A percentile compares a stretch with the other conserved stretches of the same genome.
Conservation (phyloP, 2,113 vertebrate species). For the Dromiciops gliroides region DNA sequence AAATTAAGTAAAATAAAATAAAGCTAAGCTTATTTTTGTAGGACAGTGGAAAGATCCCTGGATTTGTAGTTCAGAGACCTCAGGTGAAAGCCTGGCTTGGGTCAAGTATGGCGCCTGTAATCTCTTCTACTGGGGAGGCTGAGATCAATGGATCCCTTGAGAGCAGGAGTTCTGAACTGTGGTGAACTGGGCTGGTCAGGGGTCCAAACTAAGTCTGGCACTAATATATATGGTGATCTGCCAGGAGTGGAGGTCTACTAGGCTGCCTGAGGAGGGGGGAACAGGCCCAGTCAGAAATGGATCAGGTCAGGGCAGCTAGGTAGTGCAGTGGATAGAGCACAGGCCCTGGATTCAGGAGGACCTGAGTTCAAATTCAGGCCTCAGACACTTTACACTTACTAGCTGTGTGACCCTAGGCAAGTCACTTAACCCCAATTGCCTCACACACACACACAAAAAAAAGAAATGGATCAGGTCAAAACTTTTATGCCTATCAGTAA, state of each 20-base stretch:
- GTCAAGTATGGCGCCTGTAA: not conserved
- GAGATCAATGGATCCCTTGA: not conserved
- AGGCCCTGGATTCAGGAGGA: not conserved
- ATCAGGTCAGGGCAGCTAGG: rapidly evolving
- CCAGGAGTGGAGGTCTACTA: not conserved
- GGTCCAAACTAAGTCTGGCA: not conserved
- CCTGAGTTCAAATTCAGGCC: not conserved
- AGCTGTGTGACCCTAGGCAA: too few species aligned
- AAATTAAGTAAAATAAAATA: not conserved
- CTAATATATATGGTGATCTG: not conserved
- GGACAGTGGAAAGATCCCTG: not conserved
- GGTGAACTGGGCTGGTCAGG: not conserved
- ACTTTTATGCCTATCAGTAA: not conserved
- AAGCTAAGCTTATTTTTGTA: not conserved
- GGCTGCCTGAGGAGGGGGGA: not conserved
- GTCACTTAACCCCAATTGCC: too few species aligned
- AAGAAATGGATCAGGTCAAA: not conserved
- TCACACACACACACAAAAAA: too few species aligned
- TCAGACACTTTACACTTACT: not conserved
- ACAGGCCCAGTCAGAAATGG: not conserved
- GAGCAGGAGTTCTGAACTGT: not conserved
- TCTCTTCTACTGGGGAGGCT: not conserved
- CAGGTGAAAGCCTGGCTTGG: not conserved
- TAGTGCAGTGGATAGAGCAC: too few species aligned
- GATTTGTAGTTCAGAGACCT: not conserved